Conservation (phyloP, 1,140 invertebrate species). For the Piezodorus guildinii region DNA sequence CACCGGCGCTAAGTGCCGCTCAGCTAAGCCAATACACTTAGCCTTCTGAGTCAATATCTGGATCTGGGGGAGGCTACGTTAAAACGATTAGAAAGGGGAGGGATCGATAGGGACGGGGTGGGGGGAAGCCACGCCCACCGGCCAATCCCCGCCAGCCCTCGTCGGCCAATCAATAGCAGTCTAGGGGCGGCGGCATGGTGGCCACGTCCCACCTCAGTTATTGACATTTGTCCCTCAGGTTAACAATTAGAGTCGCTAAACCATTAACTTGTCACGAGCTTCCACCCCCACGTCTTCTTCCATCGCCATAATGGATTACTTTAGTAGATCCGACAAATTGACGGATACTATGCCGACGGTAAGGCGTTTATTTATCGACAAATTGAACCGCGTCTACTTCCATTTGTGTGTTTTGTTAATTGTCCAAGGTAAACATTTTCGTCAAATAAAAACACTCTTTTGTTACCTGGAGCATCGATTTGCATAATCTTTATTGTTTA, state of each 20-base stretch:
- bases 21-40: constrained; percentile 3
- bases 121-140: neutral
- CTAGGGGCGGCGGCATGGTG: neutral
- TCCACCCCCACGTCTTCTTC: neutral
- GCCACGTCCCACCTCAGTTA: constrained; percentile 2
- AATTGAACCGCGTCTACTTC: too few species aligned
- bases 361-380: too few species aligned
- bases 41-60: neutral
- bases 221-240: constrained; percentile 4
- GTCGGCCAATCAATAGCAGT: neutral
- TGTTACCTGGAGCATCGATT: too few species aligned
- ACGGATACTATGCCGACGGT: too few species aligned
- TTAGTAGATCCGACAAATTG: too few species aligned
- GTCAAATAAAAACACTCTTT: too few species aligned
- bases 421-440: too few species aligned
- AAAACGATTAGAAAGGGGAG: neutral
- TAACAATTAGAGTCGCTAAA: constrained; percentile 4
- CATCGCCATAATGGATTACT: too few species aligned
- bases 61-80: neutral
- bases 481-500: too few species aligned
- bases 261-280: neutral
- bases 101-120: neutral
- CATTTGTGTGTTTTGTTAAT: too few species aligned
- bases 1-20: constrained; percentile 3
- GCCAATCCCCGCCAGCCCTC: neutral